Percentiles rank a stretch among this genome's conserved stretches.
Evolutionary conservation across 2,888 invertebrate species (phyloP).

Genomic region (Metopia argyrocephala): DNA sequence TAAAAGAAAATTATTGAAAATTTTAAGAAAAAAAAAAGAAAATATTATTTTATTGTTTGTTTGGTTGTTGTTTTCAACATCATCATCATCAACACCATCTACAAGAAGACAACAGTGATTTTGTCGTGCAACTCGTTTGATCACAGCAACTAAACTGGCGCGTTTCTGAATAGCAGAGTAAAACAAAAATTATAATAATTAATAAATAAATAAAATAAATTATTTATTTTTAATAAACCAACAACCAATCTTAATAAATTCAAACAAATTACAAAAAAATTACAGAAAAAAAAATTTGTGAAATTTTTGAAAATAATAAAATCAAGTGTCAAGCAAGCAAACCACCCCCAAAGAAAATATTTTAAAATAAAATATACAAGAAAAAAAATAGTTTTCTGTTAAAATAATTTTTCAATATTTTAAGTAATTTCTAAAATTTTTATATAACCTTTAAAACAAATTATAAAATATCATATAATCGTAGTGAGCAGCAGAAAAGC

Average conservation of each 20-base stretch:
- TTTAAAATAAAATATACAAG: not conserved
- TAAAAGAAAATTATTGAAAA: conserved; percentile 22
- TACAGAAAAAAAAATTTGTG: conserved; percentile 16
- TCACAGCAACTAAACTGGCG: conserved; percentile 43
- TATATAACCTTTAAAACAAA: not conserved
- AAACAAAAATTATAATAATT: conserved; percentile 29
- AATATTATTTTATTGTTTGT: conserved; percentile 53
- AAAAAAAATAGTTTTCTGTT: too few relatives aligned
- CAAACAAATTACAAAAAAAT: not conserved
- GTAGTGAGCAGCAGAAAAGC: not conserved
- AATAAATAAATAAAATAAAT: conserved; percentile 29
- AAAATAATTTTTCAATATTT: not conserved
- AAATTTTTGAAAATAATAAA: not conserved
- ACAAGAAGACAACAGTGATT: conserved; percentile 38
- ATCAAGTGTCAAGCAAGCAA: too few relatives aligned
- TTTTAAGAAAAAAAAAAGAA: not conserved
- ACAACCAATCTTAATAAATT: not conserved
- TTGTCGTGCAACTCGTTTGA: conserved; percentile 53
- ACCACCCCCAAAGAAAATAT: too few relatives aligned
- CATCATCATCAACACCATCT: conserved; percentile 40
- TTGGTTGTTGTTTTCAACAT: conserved; percentile 50
- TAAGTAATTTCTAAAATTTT: too few relatives aligned
- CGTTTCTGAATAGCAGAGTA: conserved; percentile 36
- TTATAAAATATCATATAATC: not conserved
- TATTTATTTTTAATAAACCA: conserved; percentile 23